Evolutionary conservation across 2,113 vertebrate genomes (phyloP), one percentile per base, ranked within the genome.

Genomic region (Megaptera novaeangliae): DNA sequence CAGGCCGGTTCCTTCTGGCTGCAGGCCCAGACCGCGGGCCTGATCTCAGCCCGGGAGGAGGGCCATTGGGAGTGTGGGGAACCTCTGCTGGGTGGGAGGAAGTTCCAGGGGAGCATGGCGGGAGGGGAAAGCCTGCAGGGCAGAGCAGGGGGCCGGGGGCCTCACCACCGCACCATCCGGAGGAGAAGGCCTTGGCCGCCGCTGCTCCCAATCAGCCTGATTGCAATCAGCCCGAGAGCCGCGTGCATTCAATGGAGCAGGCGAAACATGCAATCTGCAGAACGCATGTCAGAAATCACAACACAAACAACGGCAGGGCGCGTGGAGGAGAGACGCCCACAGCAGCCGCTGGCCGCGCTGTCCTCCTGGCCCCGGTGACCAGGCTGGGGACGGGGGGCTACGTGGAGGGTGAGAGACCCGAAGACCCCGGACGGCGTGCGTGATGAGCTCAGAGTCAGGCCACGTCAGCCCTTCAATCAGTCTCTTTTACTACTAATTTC

Each of bases 401-500:
- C 5, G 1, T 3, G 2, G 34, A 57, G 4, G 10, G 29, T 13
- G 49, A 68, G 36, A 69, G 41, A 88, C 21, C 36, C 21, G 5
- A 18, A 59, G 74, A 39, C 27, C 31, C 14, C 0, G 0, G 36
- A 27, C 4, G 4, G 14, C 31, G 2, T 9, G 39, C 27, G 21
- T 8, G 20, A 44, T 0, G 0, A 75, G 23, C 94, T 95, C 34
- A 52, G 92, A 71, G 12, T 41, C 1, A 27, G 78, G 93, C 87
- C n/a, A 29, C 11, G 20, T 85, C 97, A 63, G 55, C 72, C 87
- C 72, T 95, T 97, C 96, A 98, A 97, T 98, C 96, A 98, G 83
- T 57, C 94, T 98, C 95, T 98, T 97, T 97, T 98, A 97, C 96
- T 96, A 97, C 98, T 98, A 98, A 98, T 98, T 98, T 98, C 77